Conservation (phyloP, 2,797 vertebrate genomes). For the Gymnothorax javanicus region DNA sequence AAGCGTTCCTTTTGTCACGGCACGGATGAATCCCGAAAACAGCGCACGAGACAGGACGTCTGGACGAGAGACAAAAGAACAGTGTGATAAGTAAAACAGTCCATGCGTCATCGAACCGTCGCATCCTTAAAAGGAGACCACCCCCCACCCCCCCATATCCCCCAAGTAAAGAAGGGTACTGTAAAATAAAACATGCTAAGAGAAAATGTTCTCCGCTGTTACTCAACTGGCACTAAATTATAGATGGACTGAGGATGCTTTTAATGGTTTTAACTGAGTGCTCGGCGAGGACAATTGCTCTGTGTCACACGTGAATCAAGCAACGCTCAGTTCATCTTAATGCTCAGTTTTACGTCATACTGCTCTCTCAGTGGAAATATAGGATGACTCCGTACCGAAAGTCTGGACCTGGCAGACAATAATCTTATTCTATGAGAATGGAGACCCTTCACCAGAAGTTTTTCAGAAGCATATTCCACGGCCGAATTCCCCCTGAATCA, state of each 20-base stretch:
- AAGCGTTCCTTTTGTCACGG: slow-evolving; percentile 12
- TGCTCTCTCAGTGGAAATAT: not conserved
- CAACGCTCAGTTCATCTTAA: not conserved
- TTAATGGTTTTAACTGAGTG: slow-evolving; percentile 21
- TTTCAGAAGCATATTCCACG: not conserved
- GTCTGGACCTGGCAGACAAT: not conserved
- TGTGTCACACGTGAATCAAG: slow-evolving; percentile 19
- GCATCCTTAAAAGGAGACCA: slow-evolving; percentile 21
- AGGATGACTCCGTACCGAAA: not conserved
- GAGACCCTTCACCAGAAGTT: not conserved
- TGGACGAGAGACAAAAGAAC: not conserved
- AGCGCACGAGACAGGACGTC: slow-evolving; percentile 17
- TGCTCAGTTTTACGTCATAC: not conserved
- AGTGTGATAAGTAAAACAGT: slow-evolving; percentile 22
- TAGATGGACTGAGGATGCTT: not conserved
- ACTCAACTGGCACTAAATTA: slow-evolving; percentile 37
- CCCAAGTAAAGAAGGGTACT: slow-evolving; percentile 1
- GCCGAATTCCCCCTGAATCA: slow-evolving; percentile 54
- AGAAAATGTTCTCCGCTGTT: slow-evolving; percentile 28
- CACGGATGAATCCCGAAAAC: slow-evolving; percentile 12
- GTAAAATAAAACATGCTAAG: slow-evolving; percentile 26
- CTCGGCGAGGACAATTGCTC: not conserved
- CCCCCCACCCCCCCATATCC: not conserved
- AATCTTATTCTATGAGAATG: not conserved
- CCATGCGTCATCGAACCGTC: slow-evolving; percentile 27